Evolutionary conservation across 2,888 invertebrate genomes (phyloP).

Genomic region (Athalia cordata): DNA sequence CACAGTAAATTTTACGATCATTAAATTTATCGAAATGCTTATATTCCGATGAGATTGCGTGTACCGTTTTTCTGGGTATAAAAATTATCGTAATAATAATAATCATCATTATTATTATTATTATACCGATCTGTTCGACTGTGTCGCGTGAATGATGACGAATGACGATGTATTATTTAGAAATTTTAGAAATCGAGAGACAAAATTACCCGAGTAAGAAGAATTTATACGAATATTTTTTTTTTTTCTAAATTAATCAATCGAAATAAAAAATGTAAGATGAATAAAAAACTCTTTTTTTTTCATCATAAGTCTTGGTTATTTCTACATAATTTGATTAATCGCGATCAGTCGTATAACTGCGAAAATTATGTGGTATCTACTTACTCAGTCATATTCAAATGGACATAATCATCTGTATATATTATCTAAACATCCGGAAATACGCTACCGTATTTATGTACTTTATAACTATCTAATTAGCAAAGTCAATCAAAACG

Average conservation of each 20-base stretch:
- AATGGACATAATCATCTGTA: slow-evolving; percentile 31
- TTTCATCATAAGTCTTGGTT: slow-evolving; percentile 19
- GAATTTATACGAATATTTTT: too few relatives aligned
- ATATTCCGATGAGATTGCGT: too few relatives aligned
- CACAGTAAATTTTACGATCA: too few relatives aligned
- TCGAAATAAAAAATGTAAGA: too few relatives aligned
- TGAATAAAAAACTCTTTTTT: slow-evolving; percentile 16
- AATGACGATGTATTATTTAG: slow-evolving; percentile 7
- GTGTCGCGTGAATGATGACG: slow-evolving; percentile 20
- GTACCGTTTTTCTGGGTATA: too few relatives aligned
- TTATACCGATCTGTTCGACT: slow-evolving; percentile 2
- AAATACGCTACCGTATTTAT: slow-evolving; percentile 6
- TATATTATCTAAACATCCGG: slow-evolving; percentile 6
- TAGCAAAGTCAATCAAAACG: too few relatives aligned
- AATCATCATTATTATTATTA: neutral
- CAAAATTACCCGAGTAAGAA: neutral
- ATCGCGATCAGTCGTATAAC: slow-evolving; percentile 20
- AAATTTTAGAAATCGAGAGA: slow-evolving; percentile 34
- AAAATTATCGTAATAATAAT: neutral
- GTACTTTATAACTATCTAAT: too few relatives aligned
- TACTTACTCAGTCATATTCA: slow-evolving; percentile 11
- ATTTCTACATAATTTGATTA: slow-evolving; percentile 7
- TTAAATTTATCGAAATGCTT: too few relatives aligned
- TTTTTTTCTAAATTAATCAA: too few relatives aligned
- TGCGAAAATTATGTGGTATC: slow-evolving; percentile 23